A percentile compares a stretch with the other conserved stretches of the same genome.
phyloP scores from a whole-genome alignment of 2,797 vertebrate genomes.

The Geotrypetes seraphini region DNA sequence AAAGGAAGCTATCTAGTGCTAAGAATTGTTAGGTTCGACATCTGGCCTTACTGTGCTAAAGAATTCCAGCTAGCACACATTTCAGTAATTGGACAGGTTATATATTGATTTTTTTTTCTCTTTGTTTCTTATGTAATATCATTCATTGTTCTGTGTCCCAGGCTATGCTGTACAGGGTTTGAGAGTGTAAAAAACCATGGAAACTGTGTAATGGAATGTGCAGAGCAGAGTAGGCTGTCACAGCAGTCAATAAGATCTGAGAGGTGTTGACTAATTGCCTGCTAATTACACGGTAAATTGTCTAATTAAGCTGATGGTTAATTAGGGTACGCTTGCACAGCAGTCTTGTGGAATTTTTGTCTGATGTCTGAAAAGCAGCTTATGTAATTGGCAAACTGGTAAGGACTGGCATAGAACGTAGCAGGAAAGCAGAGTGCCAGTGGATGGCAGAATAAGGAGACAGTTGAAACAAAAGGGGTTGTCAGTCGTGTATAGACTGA shows the following conservation, averaged over 20 bases:
- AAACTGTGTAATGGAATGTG: conserved; percentile 54
- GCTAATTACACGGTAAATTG: conserved; percentile 96
- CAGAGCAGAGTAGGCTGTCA: conserved; percentile 63
- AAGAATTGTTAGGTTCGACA: no score
- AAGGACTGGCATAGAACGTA: conserved; percentile 66
- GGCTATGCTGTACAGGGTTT: conserved; percentile 9
- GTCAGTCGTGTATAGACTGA: conserved; percentile 50
- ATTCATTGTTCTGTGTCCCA: conserved; percentile 32
- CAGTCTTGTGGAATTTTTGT: conserved; percentile 80
- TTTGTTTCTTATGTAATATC: conserved; percentile 35
- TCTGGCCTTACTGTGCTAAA: conserved; percentile 14
- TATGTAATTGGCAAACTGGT: conserved; percentile 78
- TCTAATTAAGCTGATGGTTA: conserved; percentile 94
- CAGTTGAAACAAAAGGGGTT: conserved; percentile 43
- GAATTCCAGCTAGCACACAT: conserved; percentile 36
- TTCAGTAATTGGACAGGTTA: conserved; percentile 43
- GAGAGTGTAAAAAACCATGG: conserved; percentile 35
- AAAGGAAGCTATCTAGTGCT: no score
- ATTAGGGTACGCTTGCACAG: conserved; percentile 86
- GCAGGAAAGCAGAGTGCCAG: conserved; percentile 52
- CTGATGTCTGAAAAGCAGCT: conserved; percentile 76
- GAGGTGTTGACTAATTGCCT: conserved; percentile 90
- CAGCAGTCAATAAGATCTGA: conserved; percentile 83
- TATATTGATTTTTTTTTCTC: conserved; percentile 38
- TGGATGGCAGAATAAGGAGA: conserved; percentile 58